Percentiles rank a stretch among this genome's conserved stretches.
Evolutionary conservation across 1,140 invertebrate genomes (phyloP).

Genomic region (Lepidostoma basale): DNA sequence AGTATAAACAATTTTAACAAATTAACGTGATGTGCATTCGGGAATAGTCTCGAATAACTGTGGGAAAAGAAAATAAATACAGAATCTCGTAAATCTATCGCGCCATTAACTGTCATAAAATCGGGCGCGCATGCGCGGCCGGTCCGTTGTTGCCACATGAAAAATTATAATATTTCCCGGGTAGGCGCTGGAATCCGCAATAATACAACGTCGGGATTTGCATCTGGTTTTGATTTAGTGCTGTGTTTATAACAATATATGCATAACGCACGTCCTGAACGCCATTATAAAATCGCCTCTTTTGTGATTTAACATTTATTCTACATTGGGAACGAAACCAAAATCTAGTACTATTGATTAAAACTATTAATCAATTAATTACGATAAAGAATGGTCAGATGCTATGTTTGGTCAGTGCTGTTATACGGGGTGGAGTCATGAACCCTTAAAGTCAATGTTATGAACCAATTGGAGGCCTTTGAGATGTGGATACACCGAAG

Average conservation of each 20-base stretch:
- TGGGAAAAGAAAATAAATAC: slow-evolving; percentile 16
- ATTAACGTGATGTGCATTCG: too few relatives aligned
- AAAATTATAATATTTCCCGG: not conserved
- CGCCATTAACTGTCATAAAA: slow-evolving; percentile 23
- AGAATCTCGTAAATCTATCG: slow-evolving; percentile 21
- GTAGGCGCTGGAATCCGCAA: not conserved
- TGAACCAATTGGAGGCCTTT: too few relatives aligned
- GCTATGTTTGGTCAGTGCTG: too few relatives aligned
- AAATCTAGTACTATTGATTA: too few relatives aligned
- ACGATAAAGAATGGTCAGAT: too few relatives aligned
- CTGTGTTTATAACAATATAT: not conserved
- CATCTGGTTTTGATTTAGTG: slow-evolving; percentile 6
- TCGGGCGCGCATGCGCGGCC: slow-evolving; percentile 19
- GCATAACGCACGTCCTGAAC: slow-evolving; percentile 8
- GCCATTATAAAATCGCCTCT: not conserved
- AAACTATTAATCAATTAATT: too few relatives aligned
- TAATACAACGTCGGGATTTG: not conserved
- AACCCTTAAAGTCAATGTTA: too few relatives aligned
- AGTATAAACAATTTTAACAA: too few relatives aligned
- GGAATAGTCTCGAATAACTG: slow-evolving; percentile 13
- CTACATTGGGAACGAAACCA: too few relatives aligned
- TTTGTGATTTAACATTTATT: too few relatives aligned
- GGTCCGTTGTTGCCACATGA: slow-evolving; percentile 13
- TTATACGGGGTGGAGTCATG: too few relatives aligned
- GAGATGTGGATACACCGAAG: too few relatives aligned